Evolutionary conservation across 1,140 invertebrate genomes (phyloP), one percentile per base, ranked within the genome.

Genomic region (Cotesia typhae): DNA sequence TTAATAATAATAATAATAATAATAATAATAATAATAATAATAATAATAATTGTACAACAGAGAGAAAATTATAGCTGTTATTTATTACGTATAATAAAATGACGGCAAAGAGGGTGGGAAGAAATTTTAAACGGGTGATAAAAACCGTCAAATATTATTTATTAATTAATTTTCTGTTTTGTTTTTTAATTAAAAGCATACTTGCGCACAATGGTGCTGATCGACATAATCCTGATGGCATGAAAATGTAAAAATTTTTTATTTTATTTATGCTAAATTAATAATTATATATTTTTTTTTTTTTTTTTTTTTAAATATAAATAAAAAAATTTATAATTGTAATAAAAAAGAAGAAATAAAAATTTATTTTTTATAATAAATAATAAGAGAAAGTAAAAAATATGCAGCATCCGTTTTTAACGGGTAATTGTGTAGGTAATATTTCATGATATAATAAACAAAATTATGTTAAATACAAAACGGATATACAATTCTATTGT

Each of bases 181-280:
- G 51, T 41, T 53, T 38, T 17, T 52, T n/a, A 66, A 71, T 67
- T 63, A 65, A 71, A 71, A 80, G 72, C 89, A 92, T 91, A 94
- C 93, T 91, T 87, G 92, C 91, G 85, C 93, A 95, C 77, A 93
- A 87, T 64, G 92, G 92, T 73, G 93, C 93, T 75, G 93, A 94
- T 84, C 92, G 89, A 88, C 93, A 95, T 83, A 94, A 91, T 91
- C 93, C 93, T 95, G 82, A 85, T 83, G 83, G 87, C 88, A 86
- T 88, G 86, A 85, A 88, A 88, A 81, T 79, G 57, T 74, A 83
- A 79, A 76, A 85, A 79, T 35, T 74, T 57, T 17, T 73, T 69
- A 37, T 59, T 65, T 38, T 66, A 66, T 70, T 71, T 53, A 14
- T 14, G 14, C 14, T 14, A 14, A 14, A 14, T 14, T 14, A 14